A percentile compares a stretch with the other conserved stretches of the same genome.
These are phyloP conservation scores for Heliconius cydno DNA, from an alignment of 2,888 invertebrate species.

Conservation along the genomic window DNA sequence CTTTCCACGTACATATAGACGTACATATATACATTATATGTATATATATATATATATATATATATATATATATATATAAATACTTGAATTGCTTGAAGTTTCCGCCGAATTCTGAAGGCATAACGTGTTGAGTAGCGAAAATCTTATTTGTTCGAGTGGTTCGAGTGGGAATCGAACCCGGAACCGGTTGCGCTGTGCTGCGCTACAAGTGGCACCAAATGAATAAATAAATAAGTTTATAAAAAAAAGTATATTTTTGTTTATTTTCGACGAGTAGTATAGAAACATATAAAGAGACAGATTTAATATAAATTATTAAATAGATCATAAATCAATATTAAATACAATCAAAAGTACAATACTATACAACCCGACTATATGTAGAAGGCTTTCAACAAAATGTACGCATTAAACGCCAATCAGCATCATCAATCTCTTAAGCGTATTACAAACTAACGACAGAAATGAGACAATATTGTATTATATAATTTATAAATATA, in stretches of 20 bases:
- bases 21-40: no score
- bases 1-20: no score
- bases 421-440: slow-evolving; percentile 28
- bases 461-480: no score
- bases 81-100: no score
- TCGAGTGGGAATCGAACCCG: no score
- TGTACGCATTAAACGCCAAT: slow-evolving; percentile 29
- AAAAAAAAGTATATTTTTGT: background rate
- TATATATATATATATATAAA: no score
- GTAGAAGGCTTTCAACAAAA: slow-evolving; percentile 23
- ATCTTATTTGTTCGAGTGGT: no score
- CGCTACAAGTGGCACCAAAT: background rate
- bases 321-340: background rate
- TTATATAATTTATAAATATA: no score
- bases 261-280: no score
- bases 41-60: no score
- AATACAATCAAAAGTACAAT: background rate
- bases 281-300: background rate
- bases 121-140: no score
- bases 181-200: background rate
- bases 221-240: background rate
- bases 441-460: background rate
- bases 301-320: background rate
- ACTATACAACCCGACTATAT: background rate
- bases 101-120: no score